A percentile compares a stretch with the other conserved stretches of the same genome.
These are phyloP conservation scores for Pocillopora grandis DNA, from an alignment of 92 coral and sea anemone species.

Conservation along the genomic window DNA sequence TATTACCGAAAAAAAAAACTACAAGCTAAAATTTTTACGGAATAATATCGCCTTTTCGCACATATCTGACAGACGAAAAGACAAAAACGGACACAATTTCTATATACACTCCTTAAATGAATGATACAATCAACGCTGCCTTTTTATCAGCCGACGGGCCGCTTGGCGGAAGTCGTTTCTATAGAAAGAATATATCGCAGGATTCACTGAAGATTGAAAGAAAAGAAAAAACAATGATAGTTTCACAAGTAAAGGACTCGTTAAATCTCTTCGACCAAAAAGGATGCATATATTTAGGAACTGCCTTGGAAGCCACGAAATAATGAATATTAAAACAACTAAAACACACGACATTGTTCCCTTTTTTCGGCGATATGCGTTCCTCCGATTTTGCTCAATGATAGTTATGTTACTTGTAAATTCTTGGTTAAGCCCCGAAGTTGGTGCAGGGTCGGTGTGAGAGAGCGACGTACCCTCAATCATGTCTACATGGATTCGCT, in stretches of 20 bases:
- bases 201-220: slow-evolving; percentile 67
- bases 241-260: slow-evolving; percentile 37
- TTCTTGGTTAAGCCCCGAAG: background rate
- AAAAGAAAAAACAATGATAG: slow-evolving; percentile 43
- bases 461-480: background rate
- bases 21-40: too few relatives aligned
- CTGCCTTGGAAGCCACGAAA: slow-evolving; percentile 69
- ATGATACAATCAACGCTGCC: background rate
- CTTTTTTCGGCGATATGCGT: slow-evolving; percentile 13
- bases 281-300: slow-evolving; percentile 46
- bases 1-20: too few relatives aligned
- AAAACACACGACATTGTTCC: slow-evolving; percentile 64
- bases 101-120: too few relatives aligned
- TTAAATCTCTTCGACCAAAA: background rate
- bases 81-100: background rate
- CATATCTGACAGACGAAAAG: background rate
- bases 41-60: background rate
- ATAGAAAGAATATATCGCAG: slow-evolving; percentile 58
- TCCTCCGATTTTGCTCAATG: slow-evolving; percentile 6
- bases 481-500: slow-evolving; percentile 17
- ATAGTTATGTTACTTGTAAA: background rate
- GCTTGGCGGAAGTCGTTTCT: slow-evolving; percentile 71
- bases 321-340: slow-evolving; percentile 44
- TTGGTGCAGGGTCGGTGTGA: background rate
- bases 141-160: slow-evolving; percentile 39